Conservation (phyloP, 1,140 invertebrate genomes). For the Meloidogyne exigua region DNA sequence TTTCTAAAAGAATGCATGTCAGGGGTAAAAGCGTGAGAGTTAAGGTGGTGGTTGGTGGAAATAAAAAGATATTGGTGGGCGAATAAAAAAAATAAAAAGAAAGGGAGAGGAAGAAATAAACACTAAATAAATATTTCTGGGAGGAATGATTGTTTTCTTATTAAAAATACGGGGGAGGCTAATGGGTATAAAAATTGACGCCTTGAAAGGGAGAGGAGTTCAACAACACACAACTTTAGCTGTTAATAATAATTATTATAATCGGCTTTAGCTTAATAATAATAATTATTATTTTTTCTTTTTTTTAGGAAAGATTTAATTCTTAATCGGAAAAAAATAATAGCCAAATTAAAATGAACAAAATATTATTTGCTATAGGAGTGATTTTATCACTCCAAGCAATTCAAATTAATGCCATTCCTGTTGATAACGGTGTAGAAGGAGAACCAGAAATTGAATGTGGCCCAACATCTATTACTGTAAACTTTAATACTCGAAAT, state of each 20-base stretch:
- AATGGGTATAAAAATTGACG: background rate
- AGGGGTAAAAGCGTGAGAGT: background rate
- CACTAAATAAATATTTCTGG: background rate
- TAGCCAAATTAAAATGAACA: background rate
- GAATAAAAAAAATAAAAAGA: conserved; percentile 1
- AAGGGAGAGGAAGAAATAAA: background rate
- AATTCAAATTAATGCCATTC: conserved; percentile 36
- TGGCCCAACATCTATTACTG: conserved; percentile 62
- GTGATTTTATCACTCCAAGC: conserved; percentile 4
- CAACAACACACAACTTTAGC: no score
- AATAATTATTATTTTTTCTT: no score
- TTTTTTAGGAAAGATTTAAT: background rate
- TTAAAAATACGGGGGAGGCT: background rate
- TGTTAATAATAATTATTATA: no score
- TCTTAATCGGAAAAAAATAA: background rate
- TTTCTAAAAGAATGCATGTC: background rate
- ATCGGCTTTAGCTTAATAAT: no score
- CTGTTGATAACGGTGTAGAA: conserved; percentile 57
- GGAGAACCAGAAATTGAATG: conserved; percentile 58
- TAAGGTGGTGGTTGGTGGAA: background rate
- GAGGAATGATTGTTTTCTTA: background rate
- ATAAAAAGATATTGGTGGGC: background rate
- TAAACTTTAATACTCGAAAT: conserved; percentile 64
- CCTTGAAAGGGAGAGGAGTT: no score
- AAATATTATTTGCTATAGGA: background rate